Evolutionary conservation across 2,888 invertebrate genomes (phyloP).

Genomic region (Agriopis leucophaearia): DNA sequence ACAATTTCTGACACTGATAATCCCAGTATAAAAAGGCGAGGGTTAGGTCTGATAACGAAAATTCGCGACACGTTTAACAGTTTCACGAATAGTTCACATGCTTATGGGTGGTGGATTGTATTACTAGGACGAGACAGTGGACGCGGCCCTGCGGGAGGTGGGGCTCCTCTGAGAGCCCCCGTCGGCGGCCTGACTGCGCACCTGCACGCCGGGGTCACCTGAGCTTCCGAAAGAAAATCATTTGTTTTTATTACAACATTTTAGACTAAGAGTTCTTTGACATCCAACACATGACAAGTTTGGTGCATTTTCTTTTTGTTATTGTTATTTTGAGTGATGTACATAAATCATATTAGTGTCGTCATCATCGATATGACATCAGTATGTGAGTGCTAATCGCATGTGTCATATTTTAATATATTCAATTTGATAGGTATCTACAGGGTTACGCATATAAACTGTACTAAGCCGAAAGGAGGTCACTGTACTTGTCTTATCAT

Average conservation of each 20-base stretch:
- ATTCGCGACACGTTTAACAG: conserved; percentile 24
- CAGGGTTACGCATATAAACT: no score
- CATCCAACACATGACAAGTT: conserved; percentile 22
- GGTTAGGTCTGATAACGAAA: conserved; percentile 13
- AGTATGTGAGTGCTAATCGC: not conserved
- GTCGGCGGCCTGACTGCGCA: conserved; percentile 39
- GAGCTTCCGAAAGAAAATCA: conserved; percentile 37
- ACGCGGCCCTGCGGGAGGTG: conserved; percentile 97
- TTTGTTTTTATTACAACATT: not conserved
- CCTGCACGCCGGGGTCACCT: conserved; percentile 41
- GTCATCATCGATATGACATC: not conserved
- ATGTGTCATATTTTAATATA: not conserved
- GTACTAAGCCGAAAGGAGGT: no score
- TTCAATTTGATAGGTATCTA: not conserved
- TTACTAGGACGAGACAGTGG: conserved; percentile 95
- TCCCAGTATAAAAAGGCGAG: not conserved
- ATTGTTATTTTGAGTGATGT: conserved; percentile 3
- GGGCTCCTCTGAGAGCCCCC: conserved; percentile 91
- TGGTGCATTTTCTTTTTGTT: conserved; percentile 18
- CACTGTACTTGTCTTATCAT: no score
- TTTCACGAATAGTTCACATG: conserved; percentile 45
- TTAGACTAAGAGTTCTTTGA: conserved; percentile 18
- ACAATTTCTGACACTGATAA: not conserved
- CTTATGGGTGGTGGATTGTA: conserved; percentile 59
- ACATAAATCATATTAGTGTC: conserved; percentile 1